Percentiles rank a stretch among this genome's conserved stretches.
phyloP scores from a whole-genome alignment of 2,113 vertebrate species.

The Scalopus aquaticus region DNA sequence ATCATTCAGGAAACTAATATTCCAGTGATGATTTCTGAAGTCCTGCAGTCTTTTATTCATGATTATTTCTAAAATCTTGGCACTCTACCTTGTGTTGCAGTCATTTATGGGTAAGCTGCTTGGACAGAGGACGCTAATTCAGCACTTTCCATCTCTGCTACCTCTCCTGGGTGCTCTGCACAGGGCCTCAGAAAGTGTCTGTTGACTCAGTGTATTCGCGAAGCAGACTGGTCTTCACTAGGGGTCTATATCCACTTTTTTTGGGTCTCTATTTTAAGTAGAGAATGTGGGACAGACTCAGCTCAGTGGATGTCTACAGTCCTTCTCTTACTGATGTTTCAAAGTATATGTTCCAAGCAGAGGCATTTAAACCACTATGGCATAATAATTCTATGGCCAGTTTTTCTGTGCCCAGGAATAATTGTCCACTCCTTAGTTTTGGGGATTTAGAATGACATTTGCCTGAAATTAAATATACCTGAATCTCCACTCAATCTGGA shows the following conservation, averaged over 20 bases:
- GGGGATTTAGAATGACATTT: background rate
- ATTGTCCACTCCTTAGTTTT: background rate
- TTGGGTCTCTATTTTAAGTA: background rate
- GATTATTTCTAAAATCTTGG: background rate
- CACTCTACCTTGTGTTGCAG: background rate
- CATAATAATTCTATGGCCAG: background rate
- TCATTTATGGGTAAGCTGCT: background rate
- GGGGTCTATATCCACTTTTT: background rate
- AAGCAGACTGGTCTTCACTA: background rate
- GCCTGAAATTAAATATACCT: background rate
- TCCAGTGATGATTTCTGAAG: background rate
- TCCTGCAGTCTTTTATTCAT: background rate
- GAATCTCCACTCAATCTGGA: background rate
- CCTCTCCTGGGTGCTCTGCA: background rate
- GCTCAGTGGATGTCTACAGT: background rate
- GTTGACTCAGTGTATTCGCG: background rate
- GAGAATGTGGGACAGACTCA: background rate
- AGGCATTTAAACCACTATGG: background rate
- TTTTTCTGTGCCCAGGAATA: background rate
- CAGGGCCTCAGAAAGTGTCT: background rate
- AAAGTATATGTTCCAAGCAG: background rate
- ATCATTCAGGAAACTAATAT: background rate
- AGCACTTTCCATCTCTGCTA: background rate
- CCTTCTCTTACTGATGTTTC: background rate
- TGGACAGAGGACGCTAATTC: background rate